phyloP scores from a whole-genome alignment of 2,888 invertebrate species.

The Scaptomyza reducta region DNA sequence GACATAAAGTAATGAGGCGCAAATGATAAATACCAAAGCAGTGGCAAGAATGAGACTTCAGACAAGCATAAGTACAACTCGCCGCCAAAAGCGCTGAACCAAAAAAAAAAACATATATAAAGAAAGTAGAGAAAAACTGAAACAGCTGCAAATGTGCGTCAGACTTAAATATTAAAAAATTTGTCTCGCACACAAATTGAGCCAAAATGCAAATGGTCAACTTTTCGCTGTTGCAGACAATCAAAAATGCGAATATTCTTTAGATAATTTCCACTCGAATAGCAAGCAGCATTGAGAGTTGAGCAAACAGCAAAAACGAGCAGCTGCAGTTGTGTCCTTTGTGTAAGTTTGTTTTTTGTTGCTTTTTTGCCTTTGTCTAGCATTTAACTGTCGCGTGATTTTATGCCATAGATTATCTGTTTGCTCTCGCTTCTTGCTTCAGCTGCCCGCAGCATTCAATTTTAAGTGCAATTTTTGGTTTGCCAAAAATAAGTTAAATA shows the following conservation, averaged over 20 bases:
- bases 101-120: neutral
- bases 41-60: conserved; percentile 29
- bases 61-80: conserved; percentile 28
- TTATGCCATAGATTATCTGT: conserved; percentile 71
- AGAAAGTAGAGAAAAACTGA: neutral
- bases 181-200: conserved; percentile 27
- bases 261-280: conserved; percentile 65
- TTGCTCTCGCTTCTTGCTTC: conserved; percentile 9
- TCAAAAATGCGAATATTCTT: conserved; percentile 64
- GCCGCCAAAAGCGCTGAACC: neutral
- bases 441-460: conserved; percentile 53
- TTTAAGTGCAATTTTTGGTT: conserved; percentile 77
- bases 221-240: conserved; percentile 53
- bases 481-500: conserved; percentile 13
- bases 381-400: conserved; percentile 76
- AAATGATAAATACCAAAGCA: conserved; percentile 70
- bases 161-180: conserved; percentile 26
- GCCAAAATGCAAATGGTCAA: conserved; percentile 64
- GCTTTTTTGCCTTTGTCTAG: conserved; percentile 63
- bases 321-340: conserved; percentile 29
- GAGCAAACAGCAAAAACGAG: neutral
- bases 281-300: conserved; percentile 2
- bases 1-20: conserved; percentile 70
- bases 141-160: conserved; percentile 57
- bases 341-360: conserved; percentile 32